A percentile compares a stretch with the other conserved stretches of the same genome.
Conservation (phyloP, 2,797 vertebrate genomes). For the Dromococcyx pavoninus region DNA sequence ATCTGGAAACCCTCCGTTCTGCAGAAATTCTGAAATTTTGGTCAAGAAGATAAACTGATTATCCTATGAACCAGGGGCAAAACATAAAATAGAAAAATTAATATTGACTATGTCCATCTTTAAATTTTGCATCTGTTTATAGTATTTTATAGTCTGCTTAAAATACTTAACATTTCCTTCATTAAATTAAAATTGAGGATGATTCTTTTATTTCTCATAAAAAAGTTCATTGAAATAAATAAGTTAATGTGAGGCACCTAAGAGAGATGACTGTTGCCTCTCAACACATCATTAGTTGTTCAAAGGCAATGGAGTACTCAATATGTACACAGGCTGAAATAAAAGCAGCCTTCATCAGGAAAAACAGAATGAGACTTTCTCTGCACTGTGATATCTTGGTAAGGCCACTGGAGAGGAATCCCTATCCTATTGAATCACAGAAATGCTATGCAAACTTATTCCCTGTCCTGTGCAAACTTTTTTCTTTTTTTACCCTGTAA, state of each 20-base stretch:
- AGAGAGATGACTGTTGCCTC: neutral
- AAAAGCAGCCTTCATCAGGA: neutral
- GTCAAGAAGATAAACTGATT: neutral
- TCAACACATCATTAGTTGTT: neutral
- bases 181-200: neutral
- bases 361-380: neutral
- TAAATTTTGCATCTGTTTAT: neutral
- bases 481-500: neutral
- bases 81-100: neutral
- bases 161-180: neutral
- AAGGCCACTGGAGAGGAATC: neutral
- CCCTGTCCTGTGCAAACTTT: neutral
- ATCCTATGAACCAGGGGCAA: neutral
- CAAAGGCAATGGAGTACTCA: neutral
- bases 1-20: neutral
- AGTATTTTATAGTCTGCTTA: neutral
- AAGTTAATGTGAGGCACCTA: neutral
- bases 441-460: neutral
- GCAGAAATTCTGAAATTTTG: neutral
- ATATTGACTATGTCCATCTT: neutral
- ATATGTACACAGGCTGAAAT: rapidly evolving
- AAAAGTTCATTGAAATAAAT: neutral
- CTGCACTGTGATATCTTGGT: neutral
- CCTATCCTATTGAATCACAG: neutral
- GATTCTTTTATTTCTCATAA: neutral